Conservation (phyloP, 92 coral and sea anemone species). For the Chrysogorgia sp. region DNA sequence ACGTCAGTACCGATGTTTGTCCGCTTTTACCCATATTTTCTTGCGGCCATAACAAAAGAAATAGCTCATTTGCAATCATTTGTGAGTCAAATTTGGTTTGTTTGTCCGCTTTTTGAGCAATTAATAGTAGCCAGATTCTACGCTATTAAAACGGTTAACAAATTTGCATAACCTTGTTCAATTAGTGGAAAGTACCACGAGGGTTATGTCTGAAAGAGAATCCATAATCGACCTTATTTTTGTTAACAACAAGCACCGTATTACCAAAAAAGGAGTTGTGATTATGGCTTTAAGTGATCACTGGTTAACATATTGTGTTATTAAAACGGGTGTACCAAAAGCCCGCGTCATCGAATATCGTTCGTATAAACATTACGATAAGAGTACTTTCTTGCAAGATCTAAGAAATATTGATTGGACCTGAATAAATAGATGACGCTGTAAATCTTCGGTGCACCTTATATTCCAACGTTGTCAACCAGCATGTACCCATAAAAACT, state of each 20-base stretch:
- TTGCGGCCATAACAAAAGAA: too few species aligned
- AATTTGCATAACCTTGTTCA: too few species aligned
- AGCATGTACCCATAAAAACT: constrained; percentile 27
- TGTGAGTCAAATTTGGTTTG: too few species aligned
- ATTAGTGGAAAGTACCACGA: too few species aligned
- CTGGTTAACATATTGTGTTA: constrained; percentile 48
- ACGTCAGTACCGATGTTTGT: too few species aligned
- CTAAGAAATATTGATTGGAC: constrained; percentile 50
- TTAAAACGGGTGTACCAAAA: constrained; percentile 44
- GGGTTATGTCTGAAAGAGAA: too few species aligned
- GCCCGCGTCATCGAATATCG: constrained; percentile 53
- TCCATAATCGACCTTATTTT: constrained; percentile 61
- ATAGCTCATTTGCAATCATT: too few species aligned
- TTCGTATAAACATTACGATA: constrained; percentile 51
- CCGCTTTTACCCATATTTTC: too few species aligned
- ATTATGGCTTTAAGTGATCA: constrained; percentile 43
- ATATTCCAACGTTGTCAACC: constrained; percentile 13
- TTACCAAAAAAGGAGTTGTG: constrained; percentile 42
- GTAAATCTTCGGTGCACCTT: constrained; percentile 21
- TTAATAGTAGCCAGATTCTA: too few species aligned
- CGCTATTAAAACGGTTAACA: too few species aligned
- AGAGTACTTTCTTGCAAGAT: constrained; percentile 44
- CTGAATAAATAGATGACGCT: constrained; percentile 28
- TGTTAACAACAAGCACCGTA: constrained; percentile 42
- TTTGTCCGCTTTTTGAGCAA: too few species aligned